Evolutionary conservation across 2,797 vertebrate species (phyloP), one percentile per base, ranked within the genome.

Genomic region (Bufotes viridis): DNA sequence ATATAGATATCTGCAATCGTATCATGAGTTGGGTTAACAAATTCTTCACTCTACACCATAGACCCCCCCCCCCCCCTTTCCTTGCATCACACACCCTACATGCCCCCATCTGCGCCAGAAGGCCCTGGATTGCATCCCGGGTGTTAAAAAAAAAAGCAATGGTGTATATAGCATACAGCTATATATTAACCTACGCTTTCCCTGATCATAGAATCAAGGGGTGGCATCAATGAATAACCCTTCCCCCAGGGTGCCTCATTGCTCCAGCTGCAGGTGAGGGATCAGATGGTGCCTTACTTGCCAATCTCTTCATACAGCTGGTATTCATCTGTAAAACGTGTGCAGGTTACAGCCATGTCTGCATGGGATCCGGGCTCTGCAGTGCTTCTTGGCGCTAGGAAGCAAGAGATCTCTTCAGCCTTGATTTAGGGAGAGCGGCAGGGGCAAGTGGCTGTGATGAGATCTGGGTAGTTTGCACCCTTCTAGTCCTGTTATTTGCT

Each of bases 251-350:
- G n/a, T 82, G 42, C 70, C 84, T 70, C n/a, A 76, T 17, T 81
- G 78, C 78, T 79, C 81, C 55, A 51, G 81, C 82, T 81, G 67
- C 85, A 86, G 84, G 83, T 75, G 80, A 85, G 85, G 34, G 72
- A 87, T 87, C 75, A 80, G 81, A 84, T 87, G 88, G 88, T 85
- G 87, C 88, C 97, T 97, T 97, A 99, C 97, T 99, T 98, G 95
- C 97, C 98, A 92, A 99, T 97, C 93, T 98, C 98, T 94, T 99
- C 98, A 93, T 97, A 98, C 90, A 99, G 97, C 96, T 98, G 97
- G 91, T 98, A 97, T 90, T 99, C 98, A 94, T 99, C 98, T 89
- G 97, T 98, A 93, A 99, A 99, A 91, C 98, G 95, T 93, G 98
- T 99, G 90, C 96, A 98, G 94, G 96, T 97, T 90, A 96, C 97